A percentile compares a stretch with the other conserved stretches of the same genome.
Conservation (phyloP, 2,888 invertebrate species). For the Polydrusus cervinus region DNA sequence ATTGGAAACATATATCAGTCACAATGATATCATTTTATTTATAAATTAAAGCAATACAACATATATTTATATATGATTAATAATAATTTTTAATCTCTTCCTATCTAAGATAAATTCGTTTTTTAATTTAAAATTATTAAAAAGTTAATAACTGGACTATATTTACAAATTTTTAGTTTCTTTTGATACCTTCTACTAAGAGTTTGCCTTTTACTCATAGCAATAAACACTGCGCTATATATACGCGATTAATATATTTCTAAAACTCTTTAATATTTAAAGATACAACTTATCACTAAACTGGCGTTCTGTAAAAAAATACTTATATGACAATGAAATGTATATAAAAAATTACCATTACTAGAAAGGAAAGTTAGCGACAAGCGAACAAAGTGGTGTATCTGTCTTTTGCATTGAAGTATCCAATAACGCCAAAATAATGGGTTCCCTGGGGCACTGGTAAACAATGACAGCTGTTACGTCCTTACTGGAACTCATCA, state of each 20-base stretch:
- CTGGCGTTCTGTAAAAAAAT: too few relatives aligned
- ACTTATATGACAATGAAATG: too few relatives aligned
- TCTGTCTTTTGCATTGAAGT: too few relatives aligned
- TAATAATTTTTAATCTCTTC: conserved; percentile 68
- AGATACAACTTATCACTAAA: not conserved
- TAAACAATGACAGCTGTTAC: too few relatives aligned
- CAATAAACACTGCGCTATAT: conserved; percentile 49
- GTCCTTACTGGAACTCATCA: too few relatives aligned
- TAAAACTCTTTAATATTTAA: conserved; percentile 35
- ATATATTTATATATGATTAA: conserved; percentile 70
- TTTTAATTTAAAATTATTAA: conserved; percentile 71
- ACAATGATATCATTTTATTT: conserved; percentile 64
- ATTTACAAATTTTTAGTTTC: conserved; percentile 69
- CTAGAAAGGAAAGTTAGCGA: too few relatives aligned
- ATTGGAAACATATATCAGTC: conserved; percentile 64
- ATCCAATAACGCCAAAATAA: too few relatives aligned
- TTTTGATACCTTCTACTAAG: conserved; percentile 62
- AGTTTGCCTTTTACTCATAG: conserved; percentile 47
- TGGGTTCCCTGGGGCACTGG: too few relatives aligned
- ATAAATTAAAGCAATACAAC: conserved; percentile 70
- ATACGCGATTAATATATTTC: conserved; percentile 44
- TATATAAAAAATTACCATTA: too few relatives aligned
- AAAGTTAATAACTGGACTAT: conserved; percentile 73
- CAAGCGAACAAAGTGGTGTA: too few relatives aligned
- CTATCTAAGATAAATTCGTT: conserved; percentile 73